phyloP scores from a whole-genome alignment of 2,797 vertebrate species.

The Knipowitschia caucasica region DNA sequence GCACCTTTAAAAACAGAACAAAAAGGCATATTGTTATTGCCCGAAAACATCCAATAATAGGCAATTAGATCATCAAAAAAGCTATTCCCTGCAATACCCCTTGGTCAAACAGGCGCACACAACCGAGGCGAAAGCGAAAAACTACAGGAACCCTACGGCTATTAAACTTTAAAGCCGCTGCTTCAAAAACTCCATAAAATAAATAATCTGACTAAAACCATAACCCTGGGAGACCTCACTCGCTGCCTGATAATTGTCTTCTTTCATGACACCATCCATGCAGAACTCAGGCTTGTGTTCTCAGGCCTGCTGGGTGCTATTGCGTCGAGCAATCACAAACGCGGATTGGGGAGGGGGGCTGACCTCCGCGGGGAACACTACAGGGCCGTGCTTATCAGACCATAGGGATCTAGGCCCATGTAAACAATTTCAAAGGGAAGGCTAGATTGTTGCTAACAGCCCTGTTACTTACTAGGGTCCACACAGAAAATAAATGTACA shows the following conservation, averaged over 20 bases:
- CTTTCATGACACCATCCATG: slow-evolving; percentile 79
- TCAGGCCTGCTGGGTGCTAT: slow-evolving; percentile 76
- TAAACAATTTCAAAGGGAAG: slow-evolving; percentile 75
- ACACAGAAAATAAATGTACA: slow-evolving; percentile 21
- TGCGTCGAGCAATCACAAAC: slow-evolving; percentile 66
- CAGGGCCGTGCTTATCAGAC: slow-evolving; percentile 69
- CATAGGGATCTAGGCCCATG: slow-evolving; percentile 68
- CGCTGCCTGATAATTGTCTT: slow-evolving; percentile 80
- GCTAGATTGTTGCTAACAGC: slow-evolving; percentile 67
- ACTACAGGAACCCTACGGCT: slow-evolving; percentile 69
- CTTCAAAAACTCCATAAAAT: slow-evolving; percentile 80
- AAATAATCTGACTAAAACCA: slow-evolving; percentile 81
- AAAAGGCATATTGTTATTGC: slow-evolving; percentile 54
- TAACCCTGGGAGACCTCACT: slow-evolving; percentile 78
- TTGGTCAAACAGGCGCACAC: slow-evolving; percentile 56
- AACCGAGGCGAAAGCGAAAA: slow-evolving; percentile 39
- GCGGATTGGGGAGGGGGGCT: slow-evolving; percentile 42
- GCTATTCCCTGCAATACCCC: slow-evolving; percentile 55
- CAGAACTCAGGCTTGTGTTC: slow-evolving; percentile 75
- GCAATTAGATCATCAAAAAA: slow-evolving; percentile 77
- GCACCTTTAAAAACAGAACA: slow-evolving; percentile 64
- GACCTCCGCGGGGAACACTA: slow-evolving; percentile 70
- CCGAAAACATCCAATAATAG: slow-evolving; percentile 75
- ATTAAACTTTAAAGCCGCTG: slow-evolving; percentile 79
- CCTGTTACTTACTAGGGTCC: slow-evolving; percentile 41